Evolutionary conservation across 2,113 vertebrate species (phyloP).

Genomic region (Alaudala cheleensis): DNA sequence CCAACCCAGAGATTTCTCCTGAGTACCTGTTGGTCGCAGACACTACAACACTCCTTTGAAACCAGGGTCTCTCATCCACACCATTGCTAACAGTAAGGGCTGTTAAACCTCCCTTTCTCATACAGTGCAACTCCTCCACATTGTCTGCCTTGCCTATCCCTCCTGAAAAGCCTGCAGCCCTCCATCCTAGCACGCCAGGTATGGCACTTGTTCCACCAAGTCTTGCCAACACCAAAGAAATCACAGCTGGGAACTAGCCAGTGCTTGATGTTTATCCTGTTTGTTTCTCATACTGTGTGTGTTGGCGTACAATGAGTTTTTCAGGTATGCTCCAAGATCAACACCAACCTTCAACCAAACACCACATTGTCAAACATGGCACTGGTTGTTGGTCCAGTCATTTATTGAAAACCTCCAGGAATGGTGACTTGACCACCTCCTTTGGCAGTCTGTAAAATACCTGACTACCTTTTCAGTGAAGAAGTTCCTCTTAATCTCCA

Average conservation of each 20-base stretch:
- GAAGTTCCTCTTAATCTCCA: neutral
- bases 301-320: neutral
- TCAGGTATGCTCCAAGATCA: neutral
- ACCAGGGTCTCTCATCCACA: neutral
- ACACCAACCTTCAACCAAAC: neutral
- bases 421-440: neutral
- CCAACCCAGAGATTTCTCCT: neutral
- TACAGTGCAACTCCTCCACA: neutral
- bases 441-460: neutral
- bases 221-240: neutral
- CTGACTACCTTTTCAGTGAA: neutral
- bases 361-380: neutral
- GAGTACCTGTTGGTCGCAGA: neutral
- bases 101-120: neutral
- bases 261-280: neutral
- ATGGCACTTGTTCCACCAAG: neutral
- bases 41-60: neutral
- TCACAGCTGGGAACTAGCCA: neutral
- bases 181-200: neutral
- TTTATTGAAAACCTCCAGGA: neutral
- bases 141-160: neutral
- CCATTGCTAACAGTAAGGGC: fast-evolving
- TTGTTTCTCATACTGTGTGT: neutral
- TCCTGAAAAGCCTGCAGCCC: neutral
- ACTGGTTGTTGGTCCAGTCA: neutral